Base-by-base conservation (phyloP, 2,113 vertebrate genomes). In the Cygnus atratus region DNA sequence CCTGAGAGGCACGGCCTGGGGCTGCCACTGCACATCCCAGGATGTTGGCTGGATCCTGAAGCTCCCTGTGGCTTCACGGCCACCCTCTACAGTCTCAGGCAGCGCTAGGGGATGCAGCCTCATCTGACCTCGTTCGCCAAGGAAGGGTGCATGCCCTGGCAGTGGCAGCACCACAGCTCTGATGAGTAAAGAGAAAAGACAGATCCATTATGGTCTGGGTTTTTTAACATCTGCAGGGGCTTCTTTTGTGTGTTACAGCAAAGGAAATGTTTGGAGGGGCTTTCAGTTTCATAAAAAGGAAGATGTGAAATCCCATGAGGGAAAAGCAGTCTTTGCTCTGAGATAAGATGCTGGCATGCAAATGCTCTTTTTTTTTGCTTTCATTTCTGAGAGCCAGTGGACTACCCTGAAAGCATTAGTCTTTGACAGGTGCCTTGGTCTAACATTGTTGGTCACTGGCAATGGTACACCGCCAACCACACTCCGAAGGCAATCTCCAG, bases 281-380 rank as follows among this genome's bases (percentile, higher is more conserved):
- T 78, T 94, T 92, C 72, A 93, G 87, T 72, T 74, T 18, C 55
- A 58, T 16, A 39, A 11, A 95, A 93, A 39, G 14, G 61, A 92
- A 93, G 85, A 75, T 75, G 43, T 2, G 11, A 26, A 89, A 72
- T 87, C 65, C 66, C 84, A 57, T 48, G 62, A 90, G 88, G 62
- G 7, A 90, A 92, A n/a, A 88, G 48, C 76, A 90, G 6, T 90
- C 82, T 93, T 72, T 93, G 52, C 88, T 92, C 52, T 90, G 72
- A 74, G 54, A 87, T n/a, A 73, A 84, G 77, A 92, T 89, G 67
- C 77, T 95, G 71, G 41, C 48, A 87, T 84, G 66, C 93, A 97
- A 74, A 93, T 87, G 57, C 65, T 48, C 21, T 48, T 43, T 54
- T 93, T 93, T 78, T 94, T 90, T 74, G 14, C 76, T 94, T 58